Base-by-base conservation (phyloP, 2,888 invertebrate species). In the Torymus tubicola region DNA sequence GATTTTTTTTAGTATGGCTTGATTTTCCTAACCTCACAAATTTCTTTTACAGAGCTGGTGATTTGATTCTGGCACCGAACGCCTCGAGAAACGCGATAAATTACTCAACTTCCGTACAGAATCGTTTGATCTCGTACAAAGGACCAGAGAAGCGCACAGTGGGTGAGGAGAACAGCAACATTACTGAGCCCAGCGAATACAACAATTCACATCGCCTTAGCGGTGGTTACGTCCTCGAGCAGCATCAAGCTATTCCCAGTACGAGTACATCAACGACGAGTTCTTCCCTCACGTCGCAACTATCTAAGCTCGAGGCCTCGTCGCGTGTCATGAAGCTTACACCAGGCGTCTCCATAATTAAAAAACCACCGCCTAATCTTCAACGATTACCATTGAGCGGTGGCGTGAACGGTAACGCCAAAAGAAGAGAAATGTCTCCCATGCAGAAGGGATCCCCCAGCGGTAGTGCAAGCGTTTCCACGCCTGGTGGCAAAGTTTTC, bases 101-200 rank as follows among this genome's bases (percentile, higher is more conserved):
- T 77, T 97, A 97, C 86, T 94, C 96, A 74, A 95, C 95, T 78
- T 96, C 96, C 0, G 95, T 96, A 1, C 95, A 95, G 83, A 96
- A 95, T 87, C 92, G 97, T 64, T 91, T 96, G 11, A 93, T 94
- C 68, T 95, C 96, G 0, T 96, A 95, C 87, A 96, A 96, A 77
- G 91, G 91, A 1, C 90, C 90, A 0, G 90, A 91, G 70, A 90
- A 90, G 70, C 86, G 42, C 42, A 42, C 42, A 42, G 42, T 42
- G 1, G 42, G 88, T 83, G 90, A 90, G 81, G 90, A 90, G 70
- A 88, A 88, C 10, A 88, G 88, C 52, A 85, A 87, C 82, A 90
- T 90, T 64, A 87, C 89, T 11, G 84, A 86, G 0, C 79, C 87
- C 8, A 71, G 80, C 11, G 90, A 90, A 18, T 88, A 85, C 55